Evolutionary conservation across 1,140 invertebrate species (phyloP).

Genomic region (Drosophila nasuta): DNA sequence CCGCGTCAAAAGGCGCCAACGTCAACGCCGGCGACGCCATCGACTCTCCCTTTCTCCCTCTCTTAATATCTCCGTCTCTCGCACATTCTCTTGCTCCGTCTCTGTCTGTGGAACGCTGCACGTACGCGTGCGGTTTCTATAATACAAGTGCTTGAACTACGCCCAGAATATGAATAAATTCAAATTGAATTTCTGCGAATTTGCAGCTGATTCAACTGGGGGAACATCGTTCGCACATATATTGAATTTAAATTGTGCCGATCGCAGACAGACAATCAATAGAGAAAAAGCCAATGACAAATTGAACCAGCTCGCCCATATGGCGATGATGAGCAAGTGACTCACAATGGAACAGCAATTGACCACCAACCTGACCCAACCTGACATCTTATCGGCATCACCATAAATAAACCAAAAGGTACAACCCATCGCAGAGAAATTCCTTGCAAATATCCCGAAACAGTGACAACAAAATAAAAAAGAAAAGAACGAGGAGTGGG

Average conservation of each 20-base stretch:
- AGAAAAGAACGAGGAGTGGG: neutral
- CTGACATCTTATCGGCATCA: slow-evolving; percentile 65
- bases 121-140: slow-evolving; percentile 63
- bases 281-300: slow-evolving; percentile 51
- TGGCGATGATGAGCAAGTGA: slow-evolving; percentile 52
- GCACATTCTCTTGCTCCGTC: neutral
- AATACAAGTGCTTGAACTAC: neutral
- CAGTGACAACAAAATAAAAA: neutral
- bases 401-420: slow-evolving; percentile 67
- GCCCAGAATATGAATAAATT: slow-evolving; percentile 52
- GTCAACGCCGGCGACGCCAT: slow-evolving; percentile 24
- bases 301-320: slow-evolving; percentile 37
- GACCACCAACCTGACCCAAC: slow-evolving; percentile 34
- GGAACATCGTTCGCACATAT: slow-evolving; percentile 3
- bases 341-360: slow-evolving; percentile 57
- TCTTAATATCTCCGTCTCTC: neutral
- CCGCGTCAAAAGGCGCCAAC: slow-evolving; percentile 52
- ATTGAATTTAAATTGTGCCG: slow-evolving; percentile 59
- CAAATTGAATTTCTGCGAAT: slow-evolving; percentile 65
- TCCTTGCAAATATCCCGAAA: slow-evolving; percentile 24
- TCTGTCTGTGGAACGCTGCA: slow-evolving; percentile 46
- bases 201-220: slow-evolving; percentile 54
- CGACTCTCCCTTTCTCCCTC: neutral
- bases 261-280: slow-evolving; percentile 24
- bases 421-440: slow-evolving; percentile 29